Evolutionary conservation across 2,888 invertebrate genomes (phyloP).

Genomic region (Theodoxus fluviatilis): DNA sequence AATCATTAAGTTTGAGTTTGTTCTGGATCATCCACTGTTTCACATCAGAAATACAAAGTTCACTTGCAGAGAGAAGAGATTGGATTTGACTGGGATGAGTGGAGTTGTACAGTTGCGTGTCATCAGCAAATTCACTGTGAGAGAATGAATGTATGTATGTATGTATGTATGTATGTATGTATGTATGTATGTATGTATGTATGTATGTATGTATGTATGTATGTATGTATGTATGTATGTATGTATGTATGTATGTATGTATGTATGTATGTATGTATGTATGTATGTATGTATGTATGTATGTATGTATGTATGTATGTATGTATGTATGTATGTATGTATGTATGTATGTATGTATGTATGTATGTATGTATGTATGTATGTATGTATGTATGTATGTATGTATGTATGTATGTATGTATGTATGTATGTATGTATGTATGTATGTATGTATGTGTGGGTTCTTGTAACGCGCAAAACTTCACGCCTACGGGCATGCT

Average conservation of each 20-base stretch:
- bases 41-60: too few species aligned
- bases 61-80: too few species aligned
- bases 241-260: neutral
- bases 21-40: too few species aligned
- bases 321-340: neutral
- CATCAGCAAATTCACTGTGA: too few species aligned
- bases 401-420: neutral
- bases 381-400: neutral
- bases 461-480: too few species aligned
- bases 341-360: neutral
- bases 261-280: neutral
- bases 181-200: neutral
- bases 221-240: neutral
- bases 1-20: too few species aligned
- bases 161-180: conserved; percentile 8
- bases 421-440: too few species aligned
- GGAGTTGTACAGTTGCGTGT: too few species aligned
- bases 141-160: neutral
- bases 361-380: neutral
- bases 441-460: too few species aligned
- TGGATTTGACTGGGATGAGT: too few species aligned
- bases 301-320: neutral
- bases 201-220: neutral
- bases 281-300: neutral
- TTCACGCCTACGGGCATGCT: too few species aligned